Evolutionary conservation across 2,797 vertebrate species (phyloP).

Genomic region (Acanthurus lineatus): DNA sequence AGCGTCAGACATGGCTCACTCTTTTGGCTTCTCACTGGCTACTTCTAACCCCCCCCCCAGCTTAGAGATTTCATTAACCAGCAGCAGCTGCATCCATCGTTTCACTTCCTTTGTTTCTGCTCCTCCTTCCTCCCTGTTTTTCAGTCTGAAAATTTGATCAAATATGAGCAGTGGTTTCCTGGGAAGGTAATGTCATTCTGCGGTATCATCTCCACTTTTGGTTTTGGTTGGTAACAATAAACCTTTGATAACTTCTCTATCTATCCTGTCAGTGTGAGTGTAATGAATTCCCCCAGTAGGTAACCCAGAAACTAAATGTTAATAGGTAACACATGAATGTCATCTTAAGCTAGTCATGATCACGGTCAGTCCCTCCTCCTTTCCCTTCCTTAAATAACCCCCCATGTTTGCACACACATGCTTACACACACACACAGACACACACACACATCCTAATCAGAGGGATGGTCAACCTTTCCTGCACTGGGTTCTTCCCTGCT

Average conservation of each 20-base stretch:
- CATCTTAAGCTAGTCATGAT: slow-evolving; percentile 64
- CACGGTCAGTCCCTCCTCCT: slow-evolving; percentile 38
- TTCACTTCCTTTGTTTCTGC: not conserved
- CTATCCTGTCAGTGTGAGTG: slow-evolving; percentile 31
- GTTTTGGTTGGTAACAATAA: slow-evolving; percentile 30
- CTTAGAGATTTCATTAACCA: slow-evolving; percentile 42
- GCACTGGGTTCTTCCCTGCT: slow-evolving; percentile 36
- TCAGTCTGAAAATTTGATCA: slow-evolving; percentile 45
- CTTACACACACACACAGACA: slow-evolving; percentile 14
- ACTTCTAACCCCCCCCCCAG: not conserved
- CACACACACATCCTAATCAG: slow-evolving; percentile 39
- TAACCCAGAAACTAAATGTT: slow-evolving; percentile 63
- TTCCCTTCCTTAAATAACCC: slow-evolving; percentile 55
- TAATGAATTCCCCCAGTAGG: slow-evolving; percentile 42
- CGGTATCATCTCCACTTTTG: slow-evolving; percentile 13
- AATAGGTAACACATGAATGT: slow-evolving; percentile 76
- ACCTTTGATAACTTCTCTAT: slow-evolving; percentile 46
- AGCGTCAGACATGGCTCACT: slow-evolving; percentile 38
- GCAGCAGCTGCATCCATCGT: slow-evolving; percentile 43
- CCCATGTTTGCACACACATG: slow-evolving; percentile 41
- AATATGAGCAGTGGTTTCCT: slow-evolving; percentile 21
- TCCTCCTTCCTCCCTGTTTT: slow-evolving; percentile 8
- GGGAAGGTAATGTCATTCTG: not conserved
- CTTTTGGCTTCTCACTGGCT: slow-evolving; percentile 35
- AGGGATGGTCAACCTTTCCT: slow-evolving; percentile 50